Percentiles rank a stretch among this genome's conserved stretches.
Conservation (phyloP, 1,140 invertebrate species). For the Drosophila tani region DNA sequence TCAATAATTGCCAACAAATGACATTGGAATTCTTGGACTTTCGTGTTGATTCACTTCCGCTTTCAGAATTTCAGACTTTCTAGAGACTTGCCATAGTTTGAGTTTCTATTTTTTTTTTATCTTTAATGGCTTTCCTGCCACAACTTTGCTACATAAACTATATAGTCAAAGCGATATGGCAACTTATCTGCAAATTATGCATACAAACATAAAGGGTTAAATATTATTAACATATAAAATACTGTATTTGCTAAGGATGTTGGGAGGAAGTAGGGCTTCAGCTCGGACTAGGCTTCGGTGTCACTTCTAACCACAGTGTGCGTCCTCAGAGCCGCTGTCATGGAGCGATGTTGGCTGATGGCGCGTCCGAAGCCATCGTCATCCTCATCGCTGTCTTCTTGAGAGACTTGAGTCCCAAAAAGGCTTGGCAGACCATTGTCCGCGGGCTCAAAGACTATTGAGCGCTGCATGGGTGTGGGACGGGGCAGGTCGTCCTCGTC, state of each 20-base stretch:
- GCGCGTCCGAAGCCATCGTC: conserved; percentile 54
- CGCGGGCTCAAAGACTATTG: conserved; percentile 29
- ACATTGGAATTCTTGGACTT: not conserved
- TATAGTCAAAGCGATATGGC: conserved; percentile 68
- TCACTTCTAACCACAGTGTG: conserved; percentile 10
- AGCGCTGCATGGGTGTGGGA: conserved; percentile 51
- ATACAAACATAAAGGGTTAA: conserved; percentile 33
- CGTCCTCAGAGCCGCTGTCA: conserved; percentile 63
- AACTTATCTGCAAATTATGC: conserved; percentile 47
- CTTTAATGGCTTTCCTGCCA: conserved; percentile 28
- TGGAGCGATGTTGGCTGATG: conserved; percentile 67
- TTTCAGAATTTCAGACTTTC: not conserved
- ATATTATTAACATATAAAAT: conserved; percentile 65
- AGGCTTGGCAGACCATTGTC: conserved; percentile 44
- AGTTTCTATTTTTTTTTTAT: conserved; percentile 14
- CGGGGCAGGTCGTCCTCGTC: conserved; percentile 30
- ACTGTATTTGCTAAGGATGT: conserved; percentile 75
- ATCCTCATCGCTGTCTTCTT: conserved; percentile 52
- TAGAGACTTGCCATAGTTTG: not conserved
- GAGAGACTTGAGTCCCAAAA: conserved; percentile 62
- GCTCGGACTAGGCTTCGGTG: conserved; percentile 55
- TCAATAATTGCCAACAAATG: conserved; percentile 17
- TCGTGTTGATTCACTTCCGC: conserved; percentile 18
- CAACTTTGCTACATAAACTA: conserved; percentile 47
- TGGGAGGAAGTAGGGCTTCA: conserved; percentile 26